phyloP scores from a whole-genome alignment of 2,113 vertebrate species.

The Neogobius melanostomus region DNA sequence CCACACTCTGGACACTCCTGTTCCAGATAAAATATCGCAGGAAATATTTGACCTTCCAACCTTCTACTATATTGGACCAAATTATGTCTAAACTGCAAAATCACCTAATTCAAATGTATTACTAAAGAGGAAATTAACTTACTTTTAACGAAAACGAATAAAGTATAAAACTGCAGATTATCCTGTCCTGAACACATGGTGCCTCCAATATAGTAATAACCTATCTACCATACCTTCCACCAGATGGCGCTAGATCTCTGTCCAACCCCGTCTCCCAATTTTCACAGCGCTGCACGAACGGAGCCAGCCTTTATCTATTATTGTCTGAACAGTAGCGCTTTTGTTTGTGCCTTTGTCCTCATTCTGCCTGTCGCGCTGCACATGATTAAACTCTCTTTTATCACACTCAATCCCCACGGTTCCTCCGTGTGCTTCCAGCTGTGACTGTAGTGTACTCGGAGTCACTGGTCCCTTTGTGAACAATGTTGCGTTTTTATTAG shows the following conservation, averaged over 20 bases:
- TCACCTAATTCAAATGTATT: too few relatives aligned
- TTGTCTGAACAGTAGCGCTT: conserved; percentile 52
- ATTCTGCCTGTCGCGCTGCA: conserved; percentile 25
- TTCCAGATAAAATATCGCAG: too few relatives aligned
- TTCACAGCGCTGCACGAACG: background rate
- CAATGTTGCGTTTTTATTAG: background rate
- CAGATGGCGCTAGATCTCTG: conserved; percentile 30
- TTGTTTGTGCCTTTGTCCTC: conserved; percentile 43
- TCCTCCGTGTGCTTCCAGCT: background rate
- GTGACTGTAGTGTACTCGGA: background rate
- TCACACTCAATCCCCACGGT: conserved; percentile 13
- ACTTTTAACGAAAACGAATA: too few relatives aligned
- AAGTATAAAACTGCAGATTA: too few relatives aligned
- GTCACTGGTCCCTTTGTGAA: background rate
- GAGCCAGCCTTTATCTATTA: conserved; percentile 54
- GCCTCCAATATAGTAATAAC: too few relatives aligned
- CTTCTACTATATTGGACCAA: too few relatives aligned
- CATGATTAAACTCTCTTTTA: conserved; percentile 36
- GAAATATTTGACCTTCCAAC: background rate
- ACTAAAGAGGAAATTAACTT: too few relatives aligned
- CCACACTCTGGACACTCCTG: too few relatives aligned
- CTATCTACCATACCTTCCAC: conserved; percentile 21
- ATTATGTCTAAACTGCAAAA: too few relatives aligned
- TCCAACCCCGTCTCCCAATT: background rate
- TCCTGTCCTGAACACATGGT: background rate